Conservation (phyloP, 2,113 vertebrate species). For the Poeciliopsis occidentalis region DNA sequence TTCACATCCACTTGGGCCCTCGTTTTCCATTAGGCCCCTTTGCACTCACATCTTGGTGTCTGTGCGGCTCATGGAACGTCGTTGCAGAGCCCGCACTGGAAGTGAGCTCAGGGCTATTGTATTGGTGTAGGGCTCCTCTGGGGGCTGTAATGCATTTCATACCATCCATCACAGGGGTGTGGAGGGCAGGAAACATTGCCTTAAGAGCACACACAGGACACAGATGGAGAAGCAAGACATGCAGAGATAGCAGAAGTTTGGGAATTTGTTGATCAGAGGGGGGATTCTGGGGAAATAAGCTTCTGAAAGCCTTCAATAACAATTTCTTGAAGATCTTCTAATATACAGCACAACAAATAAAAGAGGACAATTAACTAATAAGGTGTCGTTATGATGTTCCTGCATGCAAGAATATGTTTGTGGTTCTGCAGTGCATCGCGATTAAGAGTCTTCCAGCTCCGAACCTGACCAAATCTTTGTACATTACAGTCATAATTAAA, state of each 20-base stretch:
- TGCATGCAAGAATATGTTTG: conserved; percentile 51
- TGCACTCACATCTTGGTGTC: conserved; percentile 43
- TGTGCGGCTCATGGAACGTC: conserved; percentile 43
- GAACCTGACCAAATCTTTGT: conserved; percentile 47
- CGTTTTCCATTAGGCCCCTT: conserved; percentile 59
- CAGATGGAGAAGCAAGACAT: conserved; percentile 68
- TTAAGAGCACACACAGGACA: conserved; percentile 76
- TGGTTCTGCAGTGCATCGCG: conserved; percentile 41
- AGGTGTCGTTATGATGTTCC: too few species aligned
- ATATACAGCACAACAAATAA: too few species aligned
- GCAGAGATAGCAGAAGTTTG: conserved; percentile 46
- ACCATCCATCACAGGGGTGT: conserved; percentile 75
- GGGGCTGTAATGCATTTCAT: conserved; percentile 75
- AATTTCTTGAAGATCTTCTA: too few species aligned
- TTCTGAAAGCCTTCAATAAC: neutral
- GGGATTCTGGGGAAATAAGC: neutral
- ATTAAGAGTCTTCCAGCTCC: conserved; percentile 68
- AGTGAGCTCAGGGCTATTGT: conserved; percentile 77
- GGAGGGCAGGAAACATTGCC: conserved; percentile 71
- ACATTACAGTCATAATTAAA: conserved; percentile 72
- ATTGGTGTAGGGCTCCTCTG: conserved; percentile 70
- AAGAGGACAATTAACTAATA: too few species aligned
- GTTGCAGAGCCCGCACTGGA: conserved; percentile 61
- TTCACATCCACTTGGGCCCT: conserved; percentile 29
- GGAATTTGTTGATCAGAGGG: conserved; percentile 40